Evolutionary conservation across 1,140 invertebrate genomes (phyloP).

Genomic region (Glossosoma conforme): DNA sequence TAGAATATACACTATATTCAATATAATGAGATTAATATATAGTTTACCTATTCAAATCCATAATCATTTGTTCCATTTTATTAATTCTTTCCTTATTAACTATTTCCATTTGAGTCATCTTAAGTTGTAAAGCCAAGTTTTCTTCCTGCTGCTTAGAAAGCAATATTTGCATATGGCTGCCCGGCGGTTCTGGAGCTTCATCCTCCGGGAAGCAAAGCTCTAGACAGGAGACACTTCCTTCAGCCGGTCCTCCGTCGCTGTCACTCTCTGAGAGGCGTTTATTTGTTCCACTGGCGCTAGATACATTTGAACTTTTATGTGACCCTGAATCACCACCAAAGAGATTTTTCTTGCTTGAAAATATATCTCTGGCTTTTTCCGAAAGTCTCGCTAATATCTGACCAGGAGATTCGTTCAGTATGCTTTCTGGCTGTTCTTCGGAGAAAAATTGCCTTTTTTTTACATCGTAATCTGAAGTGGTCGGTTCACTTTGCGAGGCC

Average conservation of each 20-base stretch:
- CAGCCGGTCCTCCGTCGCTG: constrained; percentile 36
- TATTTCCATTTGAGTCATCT: constrained; percentile 41
- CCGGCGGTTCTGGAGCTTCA: constrained; percentile 36
- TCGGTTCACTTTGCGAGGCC: constrained; percentile 41
- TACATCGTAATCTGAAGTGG: constrained; percentile 41
- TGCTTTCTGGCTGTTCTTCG: constrained; percentile 36
- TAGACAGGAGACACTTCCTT: constrained; percentile 45
- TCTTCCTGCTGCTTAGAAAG: constrained; percentile 43
- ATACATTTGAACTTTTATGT: constrained; percentile 39
- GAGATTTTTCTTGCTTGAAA: constrained; percentile 43
- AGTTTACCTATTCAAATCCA: constrained; percentile 46
- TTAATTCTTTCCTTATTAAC: constrained; percentile 43
- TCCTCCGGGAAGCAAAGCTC: constrained; percentile 48
- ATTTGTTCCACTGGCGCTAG: constrained; percentile 44
- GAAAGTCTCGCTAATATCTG: constrained; percentile 46
- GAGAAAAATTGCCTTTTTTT: constrained; percentile 45
- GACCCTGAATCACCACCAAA: constrained; percentile 37
- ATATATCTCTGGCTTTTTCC: constrained; percentile 49
- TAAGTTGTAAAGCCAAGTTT: constrained; percentile 42
- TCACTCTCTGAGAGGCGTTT: constrained; percentile 47
- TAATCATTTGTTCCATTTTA: constrained; percentile 43
- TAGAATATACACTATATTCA: constrained; percentile 10
- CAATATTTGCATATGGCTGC: constrained; percentile 34
- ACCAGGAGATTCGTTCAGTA: constrained; percentile 42
- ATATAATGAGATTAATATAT: too few relatives aligned